Evolutionary conservation across 2,113 vertebrate species (phyloP).

Genomic region (Dissostichus mawsoni): DNA sequence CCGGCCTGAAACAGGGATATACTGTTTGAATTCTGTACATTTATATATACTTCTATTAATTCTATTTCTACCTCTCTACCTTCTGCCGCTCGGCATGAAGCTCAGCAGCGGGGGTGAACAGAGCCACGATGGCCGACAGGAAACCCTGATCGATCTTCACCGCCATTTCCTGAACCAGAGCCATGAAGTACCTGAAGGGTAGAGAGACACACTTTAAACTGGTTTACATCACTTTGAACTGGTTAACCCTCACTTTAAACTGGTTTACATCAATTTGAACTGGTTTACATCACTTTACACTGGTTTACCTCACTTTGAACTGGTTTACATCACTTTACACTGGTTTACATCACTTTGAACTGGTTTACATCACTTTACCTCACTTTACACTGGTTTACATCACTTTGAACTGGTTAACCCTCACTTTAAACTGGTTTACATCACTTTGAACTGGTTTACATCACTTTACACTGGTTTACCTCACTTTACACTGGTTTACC

Average conservation of each 20-base stretch:
- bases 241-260: too few relatives aligned
- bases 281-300: background rate
- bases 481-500: too few relatives aligned
- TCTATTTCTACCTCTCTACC: conserved; percentile 75
- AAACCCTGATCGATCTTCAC: conserved; percentile 96
- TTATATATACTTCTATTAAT: too few relatives aligned
- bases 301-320: background rate
- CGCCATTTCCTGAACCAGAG: conserved; percentile 98
- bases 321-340: background rate
- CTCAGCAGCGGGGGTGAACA: conserved; percentile 88
- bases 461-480: too few relatives aligned
- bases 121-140: conserved; percentile 86
- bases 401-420: too few relatives aligned
- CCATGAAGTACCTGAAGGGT: conserved; percentile 94
- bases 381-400: background rate
- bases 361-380: background rate
- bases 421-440: background rate
- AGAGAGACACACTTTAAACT: background rate
- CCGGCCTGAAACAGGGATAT: conserved; percentile 79
- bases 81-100: conserved; percentile 84
- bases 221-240: background rate
- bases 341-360: background rate
- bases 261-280: background rate
- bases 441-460: too few relatives aligned
- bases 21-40: too few relatives aligned